Base-by-base conservation (phyloP, 2,888 invertebrate genomes). In the Gastrophysa polygoni region DNA sequence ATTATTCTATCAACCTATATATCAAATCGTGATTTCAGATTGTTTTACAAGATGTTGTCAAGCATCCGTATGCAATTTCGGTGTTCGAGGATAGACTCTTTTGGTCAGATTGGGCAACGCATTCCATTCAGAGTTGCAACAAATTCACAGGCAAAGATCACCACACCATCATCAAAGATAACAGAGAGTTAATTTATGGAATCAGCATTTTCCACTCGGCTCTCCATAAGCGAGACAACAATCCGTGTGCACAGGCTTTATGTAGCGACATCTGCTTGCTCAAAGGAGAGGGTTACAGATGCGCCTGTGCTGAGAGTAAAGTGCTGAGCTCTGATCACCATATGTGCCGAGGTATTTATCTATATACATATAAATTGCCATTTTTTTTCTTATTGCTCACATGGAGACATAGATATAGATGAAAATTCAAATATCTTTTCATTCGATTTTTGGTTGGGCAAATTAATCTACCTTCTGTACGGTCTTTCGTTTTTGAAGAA, bases 31-130 rank as follows among this genome's bases (percentile, higher is more conserved):
- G 55, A 48, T 68, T 71, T 10, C 47, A 80, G 76, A 72, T 82
- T 1, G 76, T 87, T 18, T 76, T 86, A 1, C 80, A 86, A 71
- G 87, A 85, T n/a, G 83, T 88, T 0, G 85, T 91, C 14, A 88
- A 89, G 68, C 91, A 92, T 78, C 96, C 96, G 0, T 94, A 91
- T 80, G 88, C 93, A 0, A 83, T 97, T 66, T 87, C 92, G 0
- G 88, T 97, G 1, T 96, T 96, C 78, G 96, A 96, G 81, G 91
- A 95, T 80, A 86, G 85, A 1, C 78, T 98, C 0, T 98, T 89
- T 81, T 98, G 95, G 95, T 93, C 93, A 46, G 96, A 98, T 78
- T 93, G 92, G 92, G 83, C 85, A 0, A 88, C 90, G 0, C 88
- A 88, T 73, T 88, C 90, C 28, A 86, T 96, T 8, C 88, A 91